Evolutionary conservation across 2,113 vertebrate species (phyloP).

Genomic region (Neolamprologus brichardi): DNA sequence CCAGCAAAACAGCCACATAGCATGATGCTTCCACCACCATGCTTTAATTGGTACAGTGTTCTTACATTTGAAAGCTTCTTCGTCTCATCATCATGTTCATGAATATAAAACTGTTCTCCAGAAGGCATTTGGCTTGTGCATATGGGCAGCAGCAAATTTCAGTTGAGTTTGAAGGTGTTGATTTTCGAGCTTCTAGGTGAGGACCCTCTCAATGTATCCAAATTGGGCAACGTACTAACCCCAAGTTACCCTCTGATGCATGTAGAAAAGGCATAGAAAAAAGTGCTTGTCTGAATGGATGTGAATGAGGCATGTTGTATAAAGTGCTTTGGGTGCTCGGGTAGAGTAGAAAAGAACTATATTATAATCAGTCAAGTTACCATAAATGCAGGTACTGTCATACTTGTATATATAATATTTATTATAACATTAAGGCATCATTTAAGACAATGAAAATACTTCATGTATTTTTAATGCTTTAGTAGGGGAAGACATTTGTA

Average conservation of each 20-base stretch:
- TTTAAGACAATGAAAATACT: neutral
- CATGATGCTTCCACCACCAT: neutral
- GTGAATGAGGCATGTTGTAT: neutral
- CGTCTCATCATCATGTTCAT: neutral
- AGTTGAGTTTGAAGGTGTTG: neutral
- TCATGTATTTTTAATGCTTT: neutral
- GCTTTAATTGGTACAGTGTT: neutral
- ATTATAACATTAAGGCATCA: neutral
- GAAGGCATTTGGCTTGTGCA: neutral
- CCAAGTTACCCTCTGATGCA: neutral
- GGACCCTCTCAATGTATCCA: neutral
- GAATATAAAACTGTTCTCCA: neutral
- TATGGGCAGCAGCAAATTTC: neutral
- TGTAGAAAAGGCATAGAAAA: neutral
- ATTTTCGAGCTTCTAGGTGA: neutral
- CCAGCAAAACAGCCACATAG: neutral
- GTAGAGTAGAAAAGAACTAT: neutral
- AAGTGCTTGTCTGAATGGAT: neutral
- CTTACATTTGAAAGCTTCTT: neutral
- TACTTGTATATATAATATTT: neutral
- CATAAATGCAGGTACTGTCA: neutral
- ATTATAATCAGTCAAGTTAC: neutral
- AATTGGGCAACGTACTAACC: neutral
- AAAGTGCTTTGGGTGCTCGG: accelerated
- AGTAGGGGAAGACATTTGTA: neutral